Evolutionary conservation across 2,888 invertebrate genomes (phyloP), one percentile per base, ranked within the genome.

Genomic region (Eristalis pertinax): DNA sequence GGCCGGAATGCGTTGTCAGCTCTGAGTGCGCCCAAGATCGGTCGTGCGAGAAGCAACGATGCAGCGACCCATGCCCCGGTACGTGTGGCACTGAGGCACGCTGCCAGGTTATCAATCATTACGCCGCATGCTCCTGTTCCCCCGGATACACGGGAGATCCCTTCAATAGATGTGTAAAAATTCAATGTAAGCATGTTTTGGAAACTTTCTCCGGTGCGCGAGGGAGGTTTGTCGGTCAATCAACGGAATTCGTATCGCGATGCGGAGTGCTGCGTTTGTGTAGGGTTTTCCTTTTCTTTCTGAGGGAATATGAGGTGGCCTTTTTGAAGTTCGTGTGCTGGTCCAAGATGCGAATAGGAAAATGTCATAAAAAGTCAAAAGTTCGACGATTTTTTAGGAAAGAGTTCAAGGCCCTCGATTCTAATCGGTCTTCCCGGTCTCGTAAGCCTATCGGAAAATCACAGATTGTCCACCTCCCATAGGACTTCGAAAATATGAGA

Each of bases 121-220:
- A 97, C 92, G 97, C 97, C 43, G 96, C 97, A 90, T 98, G 98
- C 93, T 97, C 96, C 91, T 98, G 98, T 91, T 95, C 96, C 81
- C 94, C 95, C 89, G 96, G 96, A 89, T 96, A 95, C 91, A 96
- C 96, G 56, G 97, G 97, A 81, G 96, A 97, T 95, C 97, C 97
- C 63, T 96, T 97, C 91, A 94, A 95, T 87, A 94, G 94, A 92
- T 97, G 97, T 93, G 93, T 93, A 88, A 94, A 94, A 90, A 94
- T 95, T 93, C 94, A 95, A 93, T 93, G 96, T 96, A 94, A 95
- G 94, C 92, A 92, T 92, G 90, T 87, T 41, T 75, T 38, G 11
- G 29, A 43, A 50, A 50, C n/a, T 62, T 63, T 35, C 41, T 19
- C 56, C 24, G 74, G 78, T 19, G n/a, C 2, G 50, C 1, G 32